These are phyloP conservation scores for Xiphorhynchus elegans DNA, from an alignment of 2,113 vertebrate species.

Conservation along the genomic window DNA sequence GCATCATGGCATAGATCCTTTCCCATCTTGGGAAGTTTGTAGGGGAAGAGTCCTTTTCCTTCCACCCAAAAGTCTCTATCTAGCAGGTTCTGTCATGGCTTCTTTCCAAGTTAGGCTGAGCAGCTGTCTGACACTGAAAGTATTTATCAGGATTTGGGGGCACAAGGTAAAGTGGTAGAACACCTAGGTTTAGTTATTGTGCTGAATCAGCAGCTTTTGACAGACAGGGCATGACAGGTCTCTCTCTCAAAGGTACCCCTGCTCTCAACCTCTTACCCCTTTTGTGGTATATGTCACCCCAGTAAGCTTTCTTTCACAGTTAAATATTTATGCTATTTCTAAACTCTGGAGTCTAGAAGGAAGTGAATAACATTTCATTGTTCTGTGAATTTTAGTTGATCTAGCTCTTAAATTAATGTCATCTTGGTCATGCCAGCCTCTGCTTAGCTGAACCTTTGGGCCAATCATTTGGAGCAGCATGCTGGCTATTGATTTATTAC, in stretches of 20 bases:
- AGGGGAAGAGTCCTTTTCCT: neutral
- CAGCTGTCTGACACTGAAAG: neutral
- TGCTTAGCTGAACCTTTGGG: neutral
- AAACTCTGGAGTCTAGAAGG: neutral
- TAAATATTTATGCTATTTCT: neutral
- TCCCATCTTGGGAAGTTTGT: neutral
- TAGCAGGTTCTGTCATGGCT: neutral
- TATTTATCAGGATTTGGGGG: neutral
- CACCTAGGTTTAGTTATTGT: neutral
- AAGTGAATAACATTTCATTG: neutral
- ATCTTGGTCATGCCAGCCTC: neutral
- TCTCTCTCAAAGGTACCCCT: neutral
- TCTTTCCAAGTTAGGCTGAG: neutral
- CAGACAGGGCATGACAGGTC: neutral
- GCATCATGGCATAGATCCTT: neutral
- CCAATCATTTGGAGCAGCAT: neutral
- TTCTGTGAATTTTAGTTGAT: neutral
- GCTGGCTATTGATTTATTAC: neutral
- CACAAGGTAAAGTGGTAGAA: neutral
- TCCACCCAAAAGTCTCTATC: fast-evolving
- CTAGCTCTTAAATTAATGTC: neutral
- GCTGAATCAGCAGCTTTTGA: neutral
- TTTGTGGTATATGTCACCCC: neutral
- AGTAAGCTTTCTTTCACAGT: neutral
- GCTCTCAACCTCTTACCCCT: neutral